Conservation (phyloP, 2,888 invertebrate genomes). For the Ligdia adustata region DNA sequence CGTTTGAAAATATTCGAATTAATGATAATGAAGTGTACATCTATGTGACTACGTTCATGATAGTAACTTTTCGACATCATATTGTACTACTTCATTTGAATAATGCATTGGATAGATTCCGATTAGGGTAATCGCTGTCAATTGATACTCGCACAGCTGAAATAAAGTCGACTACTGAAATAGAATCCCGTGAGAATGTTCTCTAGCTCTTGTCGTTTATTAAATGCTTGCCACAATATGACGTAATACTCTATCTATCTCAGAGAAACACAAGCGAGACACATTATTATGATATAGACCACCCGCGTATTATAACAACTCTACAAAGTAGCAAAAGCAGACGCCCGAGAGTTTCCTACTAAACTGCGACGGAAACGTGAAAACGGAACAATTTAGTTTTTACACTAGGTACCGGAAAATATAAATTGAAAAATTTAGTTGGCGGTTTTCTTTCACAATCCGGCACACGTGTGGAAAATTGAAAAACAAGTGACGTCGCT, state of each 20-base stretch:
- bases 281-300: slow-evolving; percentile 10
- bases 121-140: slow-evolving; percentile 12
- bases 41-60: too few relatives aligned
- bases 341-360: slow-evolving; percentile 24
- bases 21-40: too few relatives aligned
- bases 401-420: slow-evolving; percentile 33
- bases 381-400: slow-evolving; percentile 11
- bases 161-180: slow-evolving; percentile 16
- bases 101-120: slow-evolving; percentile 14
- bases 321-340: slow-evolving; percentile 8
- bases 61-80: slow-evolving; percentile 1
- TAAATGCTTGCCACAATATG: slow-evolving; percentile 13
- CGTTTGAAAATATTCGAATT: too few relatives aligned
- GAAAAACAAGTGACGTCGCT: slow-evolving; percentile 46
- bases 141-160: slow-evolving; percentile 9
- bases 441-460: slow-evolving; percentile 42
- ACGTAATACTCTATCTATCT: slow-evolving; percentile 19
- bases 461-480: slow-evolving; percentile 49
- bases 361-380: slow-evolving; percentile 30
- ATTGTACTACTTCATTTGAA: slow-evolving; percentile 1
- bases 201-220: slow-evolving; percentile 5
- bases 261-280: slow-evolving; percentile 8
- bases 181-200: slow-evolving; percentile 21
- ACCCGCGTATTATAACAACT: slow-evolving; percentile 13
- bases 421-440: slow-evolving; percentile 59